Base-by-base conservation (phyloP, 2,113 vertebrate species). In the Charina bottae region DNA sequence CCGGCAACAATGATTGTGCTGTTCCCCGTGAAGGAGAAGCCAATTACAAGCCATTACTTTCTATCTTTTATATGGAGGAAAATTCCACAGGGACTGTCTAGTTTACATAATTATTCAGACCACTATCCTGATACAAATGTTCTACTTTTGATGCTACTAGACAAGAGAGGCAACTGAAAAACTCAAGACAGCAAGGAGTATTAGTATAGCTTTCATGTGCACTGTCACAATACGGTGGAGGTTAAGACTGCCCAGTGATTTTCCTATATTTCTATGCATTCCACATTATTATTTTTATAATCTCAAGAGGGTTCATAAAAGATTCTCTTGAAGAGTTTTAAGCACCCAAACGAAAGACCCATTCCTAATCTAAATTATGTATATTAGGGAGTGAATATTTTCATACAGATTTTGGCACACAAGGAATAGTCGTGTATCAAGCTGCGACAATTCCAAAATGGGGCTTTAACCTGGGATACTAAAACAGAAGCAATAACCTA, bases 401-500 rank as follows among this genome's bases (percentile, higher is more conserved):
- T 92, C 94, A 93, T 94, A 95, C 85, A 92, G 4, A 93, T 88
- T 68, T 87, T 54, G 28, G 9, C 78, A 91, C 90, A 93, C 46
- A 90, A 15, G 95, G 89, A 90, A 93, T 12, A 4, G 24, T 42
- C 1, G 17, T 24, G 15, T 12, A 42, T 33, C 37, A 83, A 19
- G 1, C 53, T 33, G 87, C 92, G 86, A 90, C 92, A 93, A 95
- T 46, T 94, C 78, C 92, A 92, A 89, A 94, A 94, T 85, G n/a
- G 96, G 85, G 93, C 46, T 94, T 94, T 96, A 96, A 96, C 92
- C 97, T 98, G 96, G 94, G 97, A 98, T 42, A 97, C 92, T 68
- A 97, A 94, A 11, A 58, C 72, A 83, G 64, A 46, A 23, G 10
- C 89, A 89, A 42, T 68, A 92, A 97, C 96, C 97, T 98, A 97